Percentiles rank a stretch among this genome's conserved stretches.
Conservation (phyloP, 2,113 vertebrate species). For the Camelus dromedarius region DNA sequence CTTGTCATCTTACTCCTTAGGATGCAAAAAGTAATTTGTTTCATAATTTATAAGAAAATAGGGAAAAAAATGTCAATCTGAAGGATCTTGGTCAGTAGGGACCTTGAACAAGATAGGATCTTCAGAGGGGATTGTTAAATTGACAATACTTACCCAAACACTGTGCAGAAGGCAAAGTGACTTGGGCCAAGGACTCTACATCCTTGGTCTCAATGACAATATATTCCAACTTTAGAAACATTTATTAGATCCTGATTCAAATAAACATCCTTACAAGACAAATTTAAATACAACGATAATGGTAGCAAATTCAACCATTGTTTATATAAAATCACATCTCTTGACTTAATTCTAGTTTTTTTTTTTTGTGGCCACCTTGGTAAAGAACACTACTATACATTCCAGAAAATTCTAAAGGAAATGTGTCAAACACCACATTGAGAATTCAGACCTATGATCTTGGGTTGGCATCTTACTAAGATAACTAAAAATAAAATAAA, state of each 20-base stretch:
- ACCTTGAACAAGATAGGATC: neutral
- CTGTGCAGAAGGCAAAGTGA: neutral
- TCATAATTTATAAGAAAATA: slow-evolving; percentile 23
- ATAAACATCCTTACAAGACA: neutral
- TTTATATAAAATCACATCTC: neutral
- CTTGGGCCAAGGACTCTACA: neutral
- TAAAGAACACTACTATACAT: neutral
- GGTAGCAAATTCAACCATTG: neutral
- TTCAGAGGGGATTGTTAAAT: neutral
- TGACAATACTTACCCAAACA: neutral
- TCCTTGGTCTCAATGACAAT: neutral
- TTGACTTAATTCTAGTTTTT: neutral
- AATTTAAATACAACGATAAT: neutral
- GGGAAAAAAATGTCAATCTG: neutral
- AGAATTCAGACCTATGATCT: neutral
- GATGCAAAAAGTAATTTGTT: neutral
- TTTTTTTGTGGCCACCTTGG: neutral
- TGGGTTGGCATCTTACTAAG: neutral
- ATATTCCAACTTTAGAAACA: neutral
- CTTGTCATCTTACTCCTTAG: neutral
- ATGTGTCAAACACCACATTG: neutral
- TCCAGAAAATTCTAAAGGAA: slow-evolving; percentile 10
- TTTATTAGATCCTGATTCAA: neutral
- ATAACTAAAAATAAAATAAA: neutral
- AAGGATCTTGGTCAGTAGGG: neutral